Evolutionary conservation across 2,113 vertebrate species (phyloP).

Genomic region (Cynopterus brachyotis): DNA sequence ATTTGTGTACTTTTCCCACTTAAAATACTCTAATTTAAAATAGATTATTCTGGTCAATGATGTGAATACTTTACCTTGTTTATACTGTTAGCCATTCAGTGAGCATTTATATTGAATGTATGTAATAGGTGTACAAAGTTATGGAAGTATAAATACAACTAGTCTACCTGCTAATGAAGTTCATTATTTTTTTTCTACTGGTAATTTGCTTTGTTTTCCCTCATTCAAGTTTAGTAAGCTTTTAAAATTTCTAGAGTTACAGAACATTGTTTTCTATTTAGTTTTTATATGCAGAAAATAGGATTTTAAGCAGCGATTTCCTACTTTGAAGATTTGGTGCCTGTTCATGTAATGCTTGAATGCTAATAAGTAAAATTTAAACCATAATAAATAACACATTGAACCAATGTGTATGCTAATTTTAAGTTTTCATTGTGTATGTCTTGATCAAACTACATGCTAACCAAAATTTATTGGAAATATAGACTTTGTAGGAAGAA

Average conservation of each 20-base stretch:
- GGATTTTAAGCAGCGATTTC: neutral
- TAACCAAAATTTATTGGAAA: neutral
- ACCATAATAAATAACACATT: neutral
- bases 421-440: neutral
- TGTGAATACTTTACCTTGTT: neutral
- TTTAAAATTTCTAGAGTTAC: neutral
- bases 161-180: neutral
- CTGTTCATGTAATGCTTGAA: neutral
- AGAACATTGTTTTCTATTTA: neutral
- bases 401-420: neutral
- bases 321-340: neutral
- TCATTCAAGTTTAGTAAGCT: neutral
- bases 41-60: neutral
- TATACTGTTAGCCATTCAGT: neutral
- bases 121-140: neutral
- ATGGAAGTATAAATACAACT: neutral
- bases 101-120: neutral
- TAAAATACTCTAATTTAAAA: neutral
- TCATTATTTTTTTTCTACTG: neutral
- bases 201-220: neutral
- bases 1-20: neutral
- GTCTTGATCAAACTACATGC: neutral
- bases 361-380: neutral
- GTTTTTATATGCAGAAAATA: constrained; percentile 22
- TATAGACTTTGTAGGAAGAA: neutral